Percentiles rank a stretch among this genome's conserved stretches.
Conservation (phyloP, 23 tunicate genomes). For the Oikopleura dioica region DNA sequence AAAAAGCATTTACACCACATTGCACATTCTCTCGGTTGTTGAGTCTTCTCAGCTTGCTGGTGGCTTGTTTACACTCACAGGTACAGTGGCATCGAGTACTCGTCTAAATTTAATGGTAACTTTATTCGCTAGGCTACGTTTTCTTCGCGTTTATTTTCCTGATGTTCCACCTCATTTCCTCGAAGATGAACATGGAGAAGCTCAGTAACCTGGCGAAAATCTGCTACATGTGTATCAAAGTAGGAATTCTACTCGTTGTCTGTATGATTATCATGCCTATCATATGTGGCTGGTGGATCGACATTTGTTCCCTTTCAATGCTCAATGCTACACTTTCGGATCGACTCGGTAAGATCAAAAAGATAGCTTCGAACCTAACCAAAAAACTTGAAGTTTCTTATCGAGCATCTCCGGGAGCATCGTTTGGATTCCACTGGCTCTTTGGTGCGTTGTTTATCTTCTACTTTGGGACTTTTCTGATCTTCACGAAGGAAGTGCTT, state of each 20-base stretch:
- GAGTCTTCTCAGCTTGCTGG: too few relatives aligned
- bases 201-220: neutral
- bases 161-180: neutral
- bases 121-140: neutral
- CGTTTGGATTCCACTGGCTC: constrained; percentile 48
- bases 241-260: constrained; percentile 24
- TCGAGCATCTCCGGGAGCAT: constrained; percentile 28
- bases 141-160: neutral
- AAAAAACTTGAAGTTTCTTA: too few relatives aligned
- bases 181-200: constrained; percentile 2
- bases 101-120: neutral
- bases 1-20: neutral
- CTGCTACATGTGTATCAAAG: constrained; percentile 3
- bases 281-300: constrained; percentile 53
- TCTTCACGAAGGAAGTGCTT: constrained; percentile 38
- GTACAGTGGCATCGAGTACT: too few relatives aligned
- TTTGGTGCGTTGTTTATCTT: constrained; percentile 40
- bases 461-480: constrained; percentile 38
- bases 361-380: too few relatives aligned
- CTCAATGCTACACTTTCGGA: constrained; percentile 26
- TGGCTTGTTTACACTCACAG: too few relatives aligned
- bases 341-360: too few relatives aligned
- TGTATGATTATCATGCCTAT: constrained; percentile 41
- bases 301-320: constrained; percentile 38
- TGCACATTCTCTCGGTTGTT: too few relatives aligned